phyloP scores from a whole-genome alignment of 2,797 vertebrate species.

The Ciconia nigra region DNA sequence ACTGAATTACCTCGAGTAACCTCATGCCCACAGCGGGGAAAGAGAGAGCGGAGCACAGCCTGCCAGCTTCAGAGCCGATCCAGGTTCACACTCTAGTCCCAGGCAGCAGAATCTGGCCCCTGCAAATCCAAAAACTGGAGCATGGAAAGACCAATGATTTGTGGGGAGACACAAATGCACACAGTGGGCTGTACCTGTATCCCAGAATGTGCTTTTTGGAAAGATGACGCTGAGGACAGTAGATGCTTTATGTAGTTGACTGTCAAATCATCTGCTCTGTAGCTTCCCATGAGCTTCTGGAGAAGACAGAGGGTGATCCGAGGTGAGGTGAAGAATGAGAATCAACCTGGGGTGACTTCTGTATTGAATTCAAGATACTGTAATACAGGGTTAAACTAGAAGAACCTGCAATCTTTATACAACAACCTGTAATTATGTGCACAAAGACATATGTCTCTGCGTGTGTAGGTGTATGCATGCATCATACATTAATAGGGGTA shows the following conservation, averaged over 20 bases:
- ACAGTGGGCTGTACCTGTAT: accelerated
- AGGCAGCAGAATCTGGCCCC: not conserved
- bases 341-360: not conserved
- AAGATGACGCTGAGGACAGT: not conserved
- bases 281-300: not conserved
- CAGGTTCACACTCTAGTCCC: accelerated
- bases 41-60: not conserved
- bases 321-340: not conserved
- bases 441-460: not conserved
- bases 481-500: not conserved
- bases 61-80: accelerated
- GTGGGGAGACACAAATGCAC: not conserved
- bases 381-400: not conserved
- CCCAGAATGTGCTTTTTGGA: not conserved
- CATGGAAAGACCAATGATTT: not conserved
- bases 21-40: not conserved
- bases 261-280: not conserved
- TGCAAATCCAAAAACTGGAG: not conserved
- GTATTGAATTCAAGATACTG: not conserved
- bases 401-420: not conserved
- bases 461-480: not conserved
- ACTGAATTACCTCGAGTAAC: not conserved
- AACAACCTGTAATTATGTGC: not conserved
- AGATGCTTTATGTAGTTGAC: not conserved
- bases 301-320: not conserved